These are phyloP conservation scores for Neotoma lepida DNA, from an alignment of 2,113 vertebrate genomes.

Conservation along the genomic window DNA sequence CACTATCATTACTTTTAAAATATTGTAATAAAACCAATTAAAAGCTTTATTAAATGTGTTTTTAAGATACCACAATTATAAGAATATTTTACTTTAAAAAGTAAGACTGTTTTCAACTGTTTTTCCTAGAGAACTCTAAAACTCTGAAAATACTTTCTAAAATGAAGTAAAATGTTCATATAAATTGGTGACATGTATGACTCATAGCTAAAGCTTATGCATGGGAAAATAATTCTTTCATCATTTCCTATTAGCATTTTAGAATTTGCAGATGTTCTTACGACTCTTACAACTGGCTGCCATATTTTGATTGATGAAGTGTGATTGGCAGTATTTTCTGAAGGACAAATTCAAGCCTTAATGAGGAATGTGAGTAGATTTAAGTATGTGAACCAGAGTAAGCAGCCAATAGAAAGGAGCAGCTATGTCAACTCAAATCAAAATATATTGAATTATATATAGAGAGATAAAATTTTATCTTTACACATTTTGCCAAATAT, in stretches of 20 bases:
- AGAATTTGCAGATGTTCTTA: not conserved
- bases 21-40: not conserved
- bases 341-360: not conserved
- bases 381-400: not conserved
- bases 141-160: not conserved
- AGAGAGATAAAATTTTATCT: not conserved
- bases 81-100: not conserved
- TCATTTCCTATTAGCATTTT: not conserved
- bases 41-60: constrained; percentile 22
- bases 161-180: not conserved
- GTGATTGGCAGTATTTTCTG: not conserved
- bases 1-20: constrained; percentile 10
- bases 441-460: not conserved
- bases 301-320: not conserved
- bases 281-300: not conserved
- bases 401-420: not conserved
- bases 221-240: constrained; percentile 16
- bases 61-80: constrained; percentile 19
- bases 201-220: not conserved
- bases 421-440: constrained; percentile 2
- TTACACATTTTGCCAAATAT: not conserved
- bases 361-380: constrained; percentile 20
- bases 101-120: not conserved
- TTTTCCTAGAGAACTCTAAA: constrained; percentile 2
- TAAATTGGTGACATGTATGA: not conserved